These are phyloP conservation scores for Aurelia sp. DNA, from an alignment of 30 jellyfish, hydroid and myxozoan species.

Conservation along the genomic window DNA sequence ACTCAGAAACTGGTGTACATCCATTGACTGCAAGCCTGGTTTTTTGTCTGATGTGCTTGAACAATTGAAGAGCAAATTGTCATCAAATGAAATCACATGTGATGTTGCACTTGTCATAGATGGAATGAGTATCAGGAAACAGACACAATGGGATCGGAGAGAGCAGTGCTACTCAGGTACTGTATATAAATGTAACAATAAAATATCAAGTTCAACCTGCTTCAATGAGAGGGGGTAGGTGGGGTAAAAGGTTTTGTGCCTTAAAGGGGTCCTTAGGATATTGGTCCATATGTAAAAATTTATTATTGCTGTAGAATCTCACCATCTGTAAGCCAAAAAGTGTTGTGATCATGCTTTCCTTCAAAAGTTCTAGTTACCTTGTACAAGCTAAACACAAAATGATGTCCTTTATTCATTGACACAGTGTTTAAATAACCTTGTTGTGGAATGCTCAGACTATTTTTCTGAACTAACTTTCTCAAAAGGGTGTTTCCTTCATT, in stretches of 20 bases:
- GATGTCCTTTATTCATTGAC: neutral
- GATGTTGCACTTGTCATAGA: slow-evolving; percentile 31
- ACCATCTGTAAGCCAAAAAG: neutral
- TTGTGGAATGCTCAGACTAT: slow-evolving; percentile 2
- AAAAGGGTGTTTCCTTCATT: too few relatives aligned
- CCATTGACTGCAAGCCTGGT: slow-evolving; percentile 33
- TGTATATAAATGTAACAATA: too few relatives aligned
- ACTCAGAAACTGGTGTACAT: slow-evolving; percentile 6
- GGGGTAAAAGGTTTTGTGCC: slow-evolving; percentile 17
- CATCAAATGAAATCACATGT: slow-evolving; percentile 6
- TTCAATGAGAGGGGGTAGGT: slow-evolving; percentile 2
- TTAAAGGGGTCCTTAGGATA: slow-evolving; percentile 7
- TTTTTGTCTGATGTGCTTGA: slow-evolving; percentile 5
- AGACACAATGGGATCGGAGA: slow-evolving; percentile 18
- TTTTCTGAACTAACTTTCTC: neutral
- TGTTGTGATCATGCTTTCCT: neutral
- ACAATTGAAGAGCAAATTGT: neutral
- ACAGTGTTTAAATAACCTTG: slow-evolving; percentile 6
- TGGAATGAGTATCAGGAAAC: slow-evolving; percentile 32
- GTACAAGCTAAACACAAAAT: neutral
- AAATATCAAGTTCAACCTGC: too few relatives aligned
- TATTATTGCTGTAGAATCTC: slow-evolving; percentile 15
- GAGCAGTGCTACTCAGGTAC: neutral
- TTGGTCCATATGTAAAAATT: neutral
- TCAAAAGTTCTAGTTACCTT: slow-evolving; percentile 5